phyloP scores from a whole-genome alignment of 2,113 vertebrate species.

The Galeopterus variegatus region DNA sequence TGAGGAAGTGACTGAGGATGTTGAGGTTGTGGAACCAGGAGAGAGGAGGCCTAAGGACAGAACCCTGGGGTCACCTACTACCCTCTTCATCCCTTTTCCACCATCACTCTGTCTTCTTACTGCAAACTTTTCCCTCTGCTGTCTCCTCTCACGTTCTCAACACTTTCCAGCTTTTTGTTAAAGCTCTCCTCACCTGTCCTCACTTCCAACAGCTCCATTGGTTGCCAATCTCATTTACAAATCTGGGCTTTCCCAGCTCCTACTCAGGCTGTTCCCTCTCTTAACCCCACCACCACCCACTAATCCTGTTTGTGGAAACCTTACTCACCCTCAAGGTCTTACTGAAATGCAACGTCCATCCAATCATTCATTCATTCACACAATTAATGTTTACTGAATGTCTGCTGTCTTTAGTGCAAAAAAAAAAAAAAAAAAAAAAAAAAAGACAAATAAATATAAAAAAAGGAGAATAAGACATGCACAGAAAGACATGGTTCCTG shows the following conservation, averaged over 20 bases:
- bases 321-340: slow-evolving; percentile 30
- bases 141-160: background rate
- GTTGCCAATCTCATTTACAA: slow-evolving; percentile 30
- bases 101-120: background rate
- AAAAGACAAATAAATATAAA: background rate
- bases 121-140: background rate
- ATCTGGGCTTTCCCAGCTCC: background rate
- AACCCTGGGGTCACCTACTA: background rate
- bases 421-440: slow-evolving; percentile 42
- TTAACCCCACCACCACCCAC: background rate
- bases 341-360: slow-evolving; percentile 3
- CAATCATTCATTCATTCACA: background rate
- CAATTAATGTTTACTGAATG: background rate
- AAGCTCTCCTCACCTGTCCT: background rate
- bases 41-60: background rate
- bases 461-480: background rate
- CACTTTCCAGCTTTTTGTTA: background rate
- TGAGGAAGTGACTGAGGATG: background rate
- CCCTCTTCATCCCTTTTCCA: background rate
- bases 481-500: background rate
- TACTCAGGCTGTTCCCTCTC: background rate
- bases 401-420: slow-evolving; percentile 31
- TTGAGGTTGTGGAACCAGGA: background rate
- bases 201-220: background rate
- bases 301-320: slow-evolving; percentile 15